Conservation (phyloP, 1,140 invertebrate species). For the Drosophila fuyamai region DNA sequence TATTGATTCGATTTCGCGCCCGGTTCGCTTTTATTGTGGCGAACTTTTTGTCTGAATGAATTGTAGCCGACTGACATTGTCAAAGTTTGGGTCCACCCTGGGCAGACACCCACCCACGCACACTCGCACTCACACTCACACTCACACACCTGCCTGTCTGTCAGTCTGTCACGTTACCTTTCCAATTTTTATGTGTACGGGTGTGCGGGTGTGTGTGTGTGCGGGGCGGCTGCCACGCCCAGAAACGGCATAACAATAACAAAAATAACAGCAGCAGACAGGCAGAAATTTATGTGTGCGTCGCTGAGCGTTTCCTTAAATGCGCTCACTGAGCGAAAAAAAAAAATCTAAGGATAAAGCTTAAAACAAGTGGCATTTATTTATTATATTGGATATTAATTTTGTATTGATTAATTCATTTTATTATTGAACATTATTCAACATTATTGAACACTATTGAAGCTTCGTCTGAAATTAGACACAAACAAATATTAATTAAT, state of each 20-base stretch:
- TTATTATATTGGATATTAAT: no score
- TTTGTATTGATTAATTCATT: no score
- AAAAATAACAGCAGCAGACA: constrained; percentile 30
- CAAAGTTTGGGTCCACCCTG: constrained; percentile 47
- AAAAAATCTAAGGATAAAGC: background rate
- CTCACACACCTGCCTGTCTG: constrained; percentile 25
- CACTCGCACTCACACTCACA: constrained; percentile 10
- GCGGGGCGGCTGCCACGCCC: constrained; percentile 58
- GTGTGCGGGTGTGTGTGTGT: constrained; percentile 15
- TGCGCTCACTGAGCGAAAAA: background rate
- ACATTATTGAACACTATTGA: no score
- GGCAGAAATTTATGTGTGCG: constrained; percentile 53
- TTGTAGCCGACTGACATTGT: constrained; percentile 63
- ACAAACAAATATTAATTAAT: no score
- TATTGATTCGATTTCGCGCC: constrained; percentile 79
- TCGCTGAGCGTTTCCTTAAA: constrained; percentile 4
- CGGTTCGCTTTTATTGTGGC: constrained; percentile 75
- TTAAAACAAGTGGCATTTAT: no score
- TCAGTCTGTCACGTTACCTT: constrained; percentile 61
- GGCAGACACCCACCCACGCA: constrained; percentile 7
- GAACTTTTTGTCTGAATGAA: constrained; percentile 71
- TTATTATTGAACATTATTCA: no score
- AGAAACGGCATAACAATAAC: constrained; percentile 52
- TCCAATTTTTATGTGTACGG: constrained; percentile 49
- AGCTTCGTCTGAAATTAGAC: no score